A percentile compares a stretch with the other conserved stretches of the same genome.
Conservation (phyloP, 92 coral and sea anemone species). For the Porites evermanni region DNA sequence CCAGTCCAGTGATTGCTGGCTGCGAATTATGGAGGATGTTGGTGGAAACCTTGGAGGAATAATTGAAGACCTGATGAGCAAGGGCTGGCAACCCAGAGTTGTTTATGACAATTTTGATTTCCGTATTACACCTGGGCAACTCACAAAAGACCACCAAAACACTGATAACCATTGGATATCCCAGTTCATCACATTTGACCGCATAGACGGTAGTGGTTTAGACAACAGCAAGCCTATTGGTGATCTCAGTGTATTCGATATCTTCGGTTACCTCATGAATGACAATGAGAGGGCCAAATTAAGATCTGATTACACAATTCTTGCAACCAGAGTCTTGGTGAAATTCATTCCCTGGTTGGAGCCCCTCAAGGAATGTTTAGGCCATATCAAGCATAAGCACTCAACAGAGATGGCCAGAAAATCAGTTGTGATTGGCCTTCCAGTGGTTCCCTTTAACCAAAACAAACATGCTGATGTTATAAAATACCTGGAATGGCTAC, state of each 20-base stretch:
- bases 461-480: constrained; percentile 61
- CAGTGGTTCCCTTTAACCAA: constrained; percentile 59
- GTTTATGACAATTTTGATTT: constrained; percentile 52
- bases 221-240: constrained; percentile 49
- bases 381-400: constrained; percentile 48
- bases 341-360: constrained; percentile 54
- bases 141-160: constrained; percentile 29
- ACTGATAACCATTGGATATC: constrained; percentile 62
- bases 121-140: constrained; percentile 32
- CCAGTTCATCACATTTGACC: constrained; percentile 67
- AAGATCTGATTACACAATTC: constrained; percentile 51
- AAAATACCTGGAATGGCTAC: constrained; percentile 57
- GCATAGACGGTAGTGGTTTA: constrained; percentile 34
- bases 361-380: constrained; percentile 26
- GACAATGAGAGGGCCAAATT: constrained; percentile 41
- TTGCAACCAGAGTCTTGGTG: constrained; percentile 60
- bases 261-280: constrained; percentile 35
- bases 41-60: constrained; percentile 27
- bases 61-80: constrained; percentile 20
- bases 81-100: constrained; percentile 38
- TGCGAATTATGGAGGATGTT: constrained; percentile 38
- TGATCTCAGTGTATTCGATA: constrained; percentile 34
- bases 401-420: constrained; percentile 53
- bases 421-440: constrained; percentile 49
- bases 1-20: constrained; percentile 48